Base-by-base conservation (phyloP, 1,140 invertebrate genomes). In the Heliconius melpomene region DNA sequence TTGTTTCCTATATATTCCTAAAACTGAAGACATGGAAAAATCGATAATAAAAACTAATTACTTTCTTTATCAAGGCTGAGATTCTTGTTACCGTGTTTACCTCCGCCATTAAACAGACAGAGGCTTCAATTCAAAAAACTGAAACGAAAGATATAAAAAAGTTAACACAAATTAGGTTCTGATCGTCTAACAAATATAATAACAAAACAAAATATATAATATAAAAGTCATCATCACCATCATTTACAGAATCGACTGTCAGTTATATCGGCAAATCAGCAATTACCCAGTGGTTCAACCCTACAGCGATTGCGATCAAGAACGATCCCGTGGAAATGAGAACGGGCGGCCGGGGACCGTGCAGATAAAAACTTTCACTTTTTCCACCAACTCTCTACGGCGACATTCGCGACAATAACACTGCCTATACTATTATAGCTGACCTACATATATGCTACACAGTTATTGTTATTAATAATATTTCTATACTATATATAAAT, bases 341-440 rank as follows among this genome's bases (percentile, higher is more conserved):
- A 91, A 92, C 88, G 88, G 85, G 81, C 86, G 85, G 72, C 88
- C 86, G 76, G 90, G 90, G 89, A 92, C 84, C 83, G 80, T 75
- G 77, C 86, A 90, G 90, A 93, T 94, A 93, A 93, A 92, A 94
- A 94, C 90, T 94, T 93, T 93, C 88, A 90, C 91, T 94, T 91
- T 89, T 90, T 88, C 87, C 84, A 85, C 86, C 86, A 89, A 91
- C 83, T 88, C 87, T 89, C 89, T 74, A 83, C 86, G 89, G 89
- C 86, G 85, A 91, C 86, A 90, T 91, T 92, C 84, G 85, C 85
- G 84, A 80, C 75, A 82, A 79, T 75, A 80, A 82, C 74, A 36
- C 23, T 40, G 36, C 40, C 36, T 23, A 29, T 80, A 74, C 52
- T 26, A 72, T 73, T 57, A 72, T 76, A 70, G 77, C 74, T 77